Conservation (phyloP, 2,797 vertebrate genomes). For the Melanogrammus aeglefinus region DNA sequence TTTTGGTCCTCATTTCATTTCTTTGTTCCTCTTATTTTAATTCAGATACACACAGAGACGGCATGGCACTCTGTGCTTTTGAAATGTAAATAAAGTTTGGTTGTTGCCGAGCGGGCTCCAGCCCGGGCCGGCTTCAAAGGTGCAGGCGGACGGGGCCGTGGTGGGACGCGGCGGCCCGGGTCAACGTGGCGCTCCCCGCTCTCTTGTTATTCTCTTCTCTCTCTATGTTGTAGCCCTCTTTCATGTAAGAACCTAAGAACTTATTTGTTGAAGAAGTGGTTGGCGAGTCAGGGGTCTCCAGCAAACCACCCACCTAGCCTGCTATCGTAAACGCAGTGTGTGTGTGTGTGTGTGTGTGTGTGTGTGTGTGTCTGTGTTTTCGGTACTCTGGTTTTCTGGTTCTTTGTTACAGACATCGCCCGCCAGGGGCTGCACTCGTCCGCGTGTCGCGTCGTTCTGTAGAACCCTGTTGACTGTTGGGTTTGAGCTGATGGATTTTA, state of each 20-base stretch:
- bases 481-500: not conserved
- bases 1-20: constrained; percentile 50
- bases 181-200: not conserved
- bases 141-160: constrained; percentile 47
- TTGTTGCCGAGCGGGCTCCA: constrained; percentile 75
- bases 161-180: too few relatives aligned
- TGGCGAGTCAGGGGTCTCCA: constrained; percentile 19
- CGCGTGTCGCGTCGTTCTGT: not conserved
- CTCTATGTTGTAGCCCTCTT: constrained; percentile 64
- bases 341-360: not conserved
- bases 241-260: constrained; percentile 56
- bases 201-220: constrained; percentile 29
- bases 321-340: not conserved
- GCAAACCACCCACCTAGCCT: constrained; percentile 35
- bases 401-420: not conserved
- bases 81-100: constrained; percentile 79
- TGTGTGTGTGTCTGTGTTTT: not conserved
- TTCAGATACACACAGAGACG: constrained; percentile 40
- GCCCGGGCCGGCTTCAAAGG: constrained; percentile 64
- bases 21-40: constrained; percentile 21
- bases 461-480: not conserved
- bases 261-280: constrained; percentile 49
- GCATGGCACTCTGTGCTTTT: constrained; percentile 70
- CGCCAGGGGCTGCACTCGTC: not conserved
- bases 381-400: not conserved